Evolutionary conservation across 2,888 invertebrate species (phyloP), one percentile per base, ranked within the genome.

Genomic region (Cosmia trapezina): DNA sequence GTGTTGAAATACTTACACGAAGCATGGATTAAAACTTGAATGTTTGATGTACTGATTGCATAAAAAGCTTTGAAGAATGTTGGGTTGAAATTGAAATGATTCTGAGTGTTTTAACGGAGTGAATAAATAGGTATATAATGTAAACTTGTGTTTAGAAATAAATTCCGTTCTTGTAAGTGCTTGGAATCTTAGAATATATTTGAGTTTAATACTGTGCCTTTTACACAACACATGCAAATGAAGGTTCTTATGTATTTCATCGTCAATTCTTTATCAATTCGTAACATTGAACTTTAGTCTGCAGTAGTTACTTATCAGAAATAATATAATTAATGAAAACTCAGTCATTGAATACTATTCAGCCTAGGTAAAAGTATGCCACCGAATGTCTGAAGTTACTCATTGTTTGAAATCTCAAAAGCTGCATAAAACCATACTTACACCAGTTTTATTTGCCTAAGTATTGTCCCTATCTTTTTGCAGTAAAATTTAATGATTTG

Each of bases 1-100:
- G 93, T 94, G 95, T 95, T 94, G 94, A 95, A 95, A 95, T 94
- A 93, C 93, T 93, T 94, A 94, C 94, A 93, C 91, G 93, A 90
- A 91, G 91, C 91, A 90, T 93, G 94, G 93, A 95, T 95, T 95
- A 95, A 93, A 93, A 94, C 92, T 93, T 90, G 93, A 93, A 92
- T 90, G 90, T 88, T 88, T 88, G 86, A 86, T 88, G 93, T 92
- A 95, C 87, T 60, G 94, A 87, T 82, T 87, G 90, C 90, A 91
- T 78, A 89, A 81, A 84, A 88, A 85, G 73, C 65, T 76, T 77
- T 74, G 57, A 71, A 77, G 78, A 85, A 85, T 78, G 75, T 84
- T 64, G 54, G 65, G 68, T 74, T 76, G 70, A 75, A 78, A 80
- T 76, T 75, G 76, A 77, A 75, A 81, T 63, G 53, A 78, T 83